phyloP scores from a whole-genome alignment of 2,113 vertebrate genomes.

The Bufo gargarizans region DNA sequence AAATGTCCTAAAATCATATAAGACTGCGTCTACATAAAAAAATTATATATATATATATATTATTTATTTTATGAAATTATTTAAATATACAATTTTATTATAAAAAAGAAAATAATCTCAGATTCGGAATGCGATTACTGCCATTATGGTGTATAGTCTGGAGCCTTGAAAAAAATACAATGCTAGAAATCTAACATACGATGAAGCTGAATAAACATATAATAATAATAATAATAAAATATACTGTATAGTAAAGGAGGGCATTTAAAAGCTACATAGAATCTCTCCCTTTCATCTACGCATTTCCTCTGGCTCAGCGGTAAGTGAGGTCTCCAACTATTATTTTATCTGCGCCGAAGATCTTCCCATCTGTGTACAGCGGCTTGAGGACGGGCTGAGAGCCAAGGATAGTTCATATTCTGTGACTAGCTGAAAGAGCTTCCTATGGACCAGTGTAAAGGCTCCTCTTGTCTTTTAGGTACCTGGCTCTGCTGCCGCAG shows the following conservation, averaged over 20 bases:
- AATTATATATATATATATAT: too few species aligned
- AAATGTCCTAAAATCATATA: not conserved
- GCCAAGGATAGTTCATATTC: slow-evolving; percentile 11
- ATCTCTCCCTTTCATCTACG: not conserved
- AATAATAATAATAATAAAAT: not conserved
- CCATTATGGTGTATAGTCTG: too few species aligned
- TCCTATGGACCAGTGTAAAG: slow-evolving; percentile 2
- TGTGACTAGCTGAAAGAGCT: not conserved
- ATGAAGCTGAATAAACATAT: not conserved
- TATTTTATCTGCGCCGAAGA: slow-evolving; percentile 31
- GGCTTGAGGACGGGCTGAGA: slow-evolving; percentile 4
- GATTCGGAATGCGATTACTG: too few species aligned
- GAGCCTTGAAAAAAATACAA: not conserved
- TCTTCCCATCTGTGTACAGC: slow-evolving; percentile 23
- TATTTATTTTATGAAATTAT: too few species aligned
- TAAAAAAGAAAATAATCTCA: too few species aligned
- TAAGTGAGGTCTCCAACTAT: slow-evolving; percentile 34
- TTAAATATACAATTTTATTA: too few species aligned
- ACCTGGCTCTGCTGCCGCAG: slow-evolving; percentile 16
- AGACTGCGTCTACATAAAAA: too few species aligned
- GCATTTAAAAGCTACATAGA: not conserved
- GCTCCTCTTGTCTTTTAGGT: slow-evolving; percentile 4
- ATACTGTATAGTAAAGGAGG: not conserved
- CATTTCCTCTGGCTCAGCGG: not conserved
- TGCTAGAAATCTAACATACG: not conserved